phyloP scores from a whole-genome alignment of 2,888 invertebrate species.

The Arrhopalites spinosus region DNA sequence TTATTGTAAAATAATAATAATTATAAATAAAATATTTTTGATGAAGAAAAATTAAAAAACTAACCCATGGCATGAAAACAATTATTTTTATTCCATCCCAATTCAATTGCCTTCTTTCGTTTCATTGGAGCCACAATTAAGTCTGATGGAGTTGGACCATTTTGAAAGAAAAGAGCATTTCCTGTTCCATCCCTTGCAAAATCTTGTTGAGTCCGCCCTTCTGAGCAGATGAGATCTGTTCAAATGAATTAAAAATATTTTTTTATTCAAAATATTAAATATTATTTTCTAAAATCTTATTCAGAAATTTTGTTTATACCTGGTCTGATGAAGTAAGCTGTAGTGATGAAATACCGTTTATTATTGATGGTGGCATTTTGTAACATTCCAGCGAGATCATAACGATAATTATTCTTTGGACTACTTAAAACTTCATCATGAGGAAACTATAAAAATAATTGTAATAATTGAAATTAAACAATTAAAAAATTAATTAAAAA shows the following conservation, averaged over 20 bases:
- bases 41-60: not conserved
- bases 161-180: slow-evolving; percentile 49
- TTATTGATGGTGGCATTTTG: slow-evolving; percentile 39
- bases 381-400: slow-evolving; percentile 42
- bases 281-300: not conserved
- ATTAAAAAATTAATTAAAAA: not conserved
- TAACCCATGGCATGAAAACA: slow-evolving; percentile 51
- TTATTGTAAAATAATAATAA: not conserved
- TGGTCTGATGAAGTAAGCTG: slow-evolving; percentile 49
- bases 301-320: slow-evolving; percentile 35
- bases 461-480: not conserved
- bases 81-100: slow-evolving; percentile 46
- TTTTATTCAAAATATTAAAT: not conserved
- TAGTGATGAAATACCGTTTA: slow-evolving; percentile 40
- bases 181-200: slow-evolving; percentile 45
- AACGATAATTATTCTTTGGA: slow-evolving; percentile 20
- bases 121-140: slow-evolving; percentile 39
- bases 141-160: slow-evolving; percentile 39
- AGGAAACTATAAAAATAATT: slow-evolving; percentile 28
- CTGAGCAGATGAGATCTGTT: slow-evolving; percentile 46
- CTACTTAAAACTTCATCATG: slow-evolving; percentile 33
- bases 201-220: slow-evolving; percentile 34
- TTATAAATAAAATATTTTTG: not conserved
- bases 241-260: not conserved
- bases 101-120: slow-evolving; percentile 27